These are phyloP conservation scores for Orthonychiurus folsomi DNA, from an alignment of 2,888 invertebrate species.

Conservation along the genomic window DNA sequence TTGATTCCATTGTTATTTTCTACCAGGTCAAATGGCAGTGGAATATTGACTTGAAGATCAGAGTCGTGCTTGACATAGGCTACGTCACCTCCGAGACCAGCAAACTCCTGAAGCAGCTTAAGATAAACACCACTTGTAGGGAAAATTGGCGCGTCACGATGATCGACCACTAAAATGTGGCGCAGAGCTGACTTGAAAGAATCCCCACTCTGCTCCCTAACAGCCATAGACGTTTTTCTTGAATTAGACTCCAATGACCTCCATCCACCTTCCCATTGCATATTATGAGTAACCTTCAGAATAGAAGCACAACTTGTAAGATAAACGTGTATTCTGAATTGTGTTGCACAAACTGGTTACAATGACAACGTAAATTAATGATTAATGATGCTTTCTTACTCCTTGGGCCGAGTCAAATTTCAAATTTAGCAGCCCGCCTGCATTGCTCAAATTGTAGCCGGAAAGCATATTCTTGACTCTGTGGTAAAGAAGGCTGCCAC, in stretches of 20 bases:
- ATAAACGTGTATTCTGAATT: too few species aligned
- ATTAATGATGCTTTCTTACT: constrained; percentile 43
- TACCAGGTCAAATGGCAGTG: constrained; percentile 55
- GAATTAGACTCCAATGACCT: constrained; percentile 66
- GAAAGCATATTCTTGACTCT: constrained; percentile 67
- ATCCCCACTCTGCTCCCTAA: constrained; percentile 82
- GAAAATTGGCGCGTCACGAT: constrained; percentile 69
- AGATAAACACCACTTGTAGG: constrained; percentile 64
- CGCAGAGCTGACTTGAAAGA: constrained; percentile 78
- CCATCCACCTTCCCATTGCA: constrained; percentile 81
- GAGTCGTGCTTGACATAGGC: constrained; percentile 76
- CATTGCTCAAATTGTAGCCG: constrained; percentile 68
- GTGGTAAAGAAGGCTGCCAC: constrained; percentile 58
- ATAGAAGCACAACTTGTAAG: background rate
- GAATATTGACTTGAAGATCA: constrained; percentile 60
- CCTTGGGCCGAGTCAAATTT: constrained; percentile 57
- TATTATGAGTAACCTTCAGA: constrained; percentile 60
- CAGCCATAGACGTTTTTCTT: constrained; percentile 67
- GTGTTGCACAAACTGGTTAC: too few species aligned
- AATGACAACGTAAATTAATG: constrained; percentile 1
- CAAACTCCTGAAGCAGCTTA: constrained; percentile 70
- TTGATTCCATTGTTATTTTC: too few species aligned
- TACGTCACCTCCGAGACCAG: constrained; percentile 85
- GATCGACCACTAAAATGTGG: constrained; percentile 69
- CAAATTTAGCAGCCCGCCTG: constrained; percentile 68